Base-by-base conservation (phyloP, 2,888 invertebrate genomes). In the Drosophila peninsularis region DNA sequence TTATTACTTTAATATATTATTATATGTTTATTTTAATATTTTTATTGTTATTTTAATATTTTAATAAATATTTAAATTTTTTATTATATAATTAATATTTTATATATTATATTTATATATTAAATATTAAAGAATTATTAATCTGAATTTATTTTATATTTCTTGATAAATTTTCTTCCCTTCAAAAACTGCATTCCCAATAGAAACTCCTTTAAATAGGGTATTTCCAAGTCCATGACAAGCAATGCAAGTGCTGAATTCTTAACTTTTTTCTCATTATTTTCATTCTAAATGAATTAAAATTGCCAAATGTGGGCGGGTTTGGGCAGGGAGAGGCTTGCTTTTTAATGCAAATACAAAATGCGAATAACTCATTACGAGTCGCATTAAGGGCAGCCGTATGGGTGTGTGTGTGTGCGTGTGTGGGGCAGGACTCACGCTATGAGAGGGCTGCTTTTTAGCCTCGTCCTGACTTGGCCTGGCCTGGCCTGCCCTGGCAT, bases 321-420 rank as follows among this genome's bases (percentile, higher is more conserved):
- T 21, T 62, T 56, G 61, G 58, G 34, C 14, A 57, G 55, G 62
- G 42, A 65, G 79, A 67, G 72, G 58, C 76, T 71, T 64, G 78
- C 72, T 88, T 85, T 79, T 87, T 80, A 68, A 82, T 82, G 80
- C 80, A 78, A 78, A 88, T 82, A 78, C 78, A 77, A 78, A 89
- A 88, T 87, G 90, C 83, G 87, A 90, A 85, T 81, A 88, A 88
- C 88, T 84, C 87, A 88, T 90, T 90, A 88, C 82, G 89, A 79
- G 78, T 75, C 90, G 77, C 88, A 88, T 88, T 90, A 88, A 83
- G 82, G 78, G 77, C 82, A 78, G 64, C 70, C 57, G 69, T 44
- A 57, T 70, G 71, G 61, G 62, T 52, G 69, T 41, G 36, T 27
- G 63, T 58, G 66, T 61, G 65, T 67, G 50, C 17, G 39, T 19